Evolutionary conservation across 2,888 invertebrate species (phyloP).

Genomic region (Drosophila hamatofila): DNA sequence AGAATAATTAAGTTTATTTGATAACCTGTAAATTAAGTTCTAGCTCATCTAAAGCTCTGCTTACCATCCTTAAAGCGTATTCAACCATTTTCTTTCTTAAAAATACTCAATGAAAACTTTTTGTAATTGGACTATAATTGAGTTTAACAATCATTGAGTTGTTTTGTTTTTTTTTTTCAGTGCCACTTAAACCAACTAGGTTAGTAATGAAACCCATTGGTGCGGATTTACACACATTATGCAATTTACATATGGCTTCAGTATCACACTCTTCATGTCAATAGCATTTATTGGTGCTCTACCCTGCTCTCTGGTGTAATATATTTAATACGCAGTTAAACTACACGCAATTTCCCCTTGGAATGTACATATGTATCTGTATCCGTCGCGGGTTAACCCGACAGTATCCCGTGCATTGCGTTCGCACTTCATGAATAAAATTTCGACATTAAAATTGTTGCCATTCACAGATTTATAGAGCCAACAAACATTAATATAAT

Average conservation of each 20-base stretch:
- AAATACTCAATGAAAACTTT: too few species aligned
- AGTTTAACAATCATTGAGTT: too few species aligned
- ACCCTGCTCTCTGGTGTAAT: constrained; percentile 23
- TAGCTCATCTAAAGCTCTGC: too few species aligned
- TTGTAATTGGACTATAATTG: background rate
- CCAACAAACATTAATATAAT: constrained; percentile 55
- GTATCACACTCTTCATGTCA: background rate
- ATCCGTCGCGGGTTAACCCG: constrained; percentile 16
- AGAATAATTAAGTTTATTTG: too few species aligned
- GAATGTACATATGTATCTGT: constrained; percentile 8
- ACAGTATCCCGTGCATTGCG: constrained; percentile 15
- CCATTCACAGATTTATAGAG: constrained; percentile 60
- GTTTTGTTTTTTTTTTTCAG: background rate
- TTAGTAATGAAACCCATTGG: background rate
- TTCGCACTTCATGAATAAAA: constrained; percentile 70
- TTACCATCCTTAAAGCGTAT: too few species aligned
- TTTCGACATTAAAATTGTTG: constrained; percentile 58
- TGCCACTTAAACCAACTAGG: background rate
- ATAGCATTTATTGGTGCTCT: background rate
- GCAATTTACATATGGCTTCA: background rate
- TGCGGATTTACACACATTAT: background rate
- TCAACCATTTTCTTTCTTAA: too few species aligned
- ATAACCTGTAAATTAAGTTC: too few species aligned
- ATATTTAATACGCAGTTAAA: constrained; percentile 29
- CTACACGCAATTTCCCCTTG: constrained; percentile 30